Conservation (phyloP, 2,797 vertebrate species). For the Enteromius fasciolatus region DNA sequence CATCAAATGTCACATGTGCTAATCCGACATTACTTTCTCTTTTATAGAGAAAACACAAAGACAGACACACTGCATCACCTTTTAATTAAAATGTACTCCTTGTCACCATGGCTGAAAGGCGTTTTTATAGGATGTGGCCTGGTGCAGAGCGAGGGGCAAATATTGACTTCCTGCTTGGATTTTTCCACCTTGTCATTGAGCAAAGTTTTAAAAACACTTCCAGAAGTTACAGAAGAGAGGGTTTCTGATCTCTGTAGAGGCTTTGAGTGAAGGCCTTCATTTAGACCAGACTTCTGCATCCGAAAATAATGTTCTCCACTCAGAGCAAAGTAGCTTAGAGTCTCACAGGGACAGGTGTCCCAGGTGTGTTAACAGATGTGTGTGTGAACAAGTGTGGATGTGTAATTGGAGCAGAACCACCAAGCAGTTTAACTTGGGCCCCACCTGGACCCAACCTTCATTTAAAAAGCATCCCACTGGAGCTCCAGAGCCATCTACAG, state of each 20-base stretch:
- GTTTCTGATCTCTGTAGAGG: neutral
- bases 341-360: conserved; percentile 31
- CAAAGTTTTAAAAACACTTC: conserved; percentile 41
- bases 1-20: conserved; percentile 20
- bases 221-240: neutral
- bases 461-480: conserved; percentile 56
- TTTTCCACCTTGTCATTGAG: conserved; percentile 3
- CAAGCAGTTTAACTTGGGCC: conserved; percentile 48
- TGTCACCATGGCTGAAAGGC: neutral
- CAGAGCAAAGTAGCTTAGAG: conserved; percentile 37
- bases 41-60: conserved; percentile 9
- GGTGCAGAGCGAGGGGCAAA: conserved; percentile 42
- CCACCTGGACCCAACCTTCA: conserved; percentile 57
- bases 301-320: conserved; percentile 22
- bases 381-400: conserved; percentile 51
- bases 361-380: conserved; percentile 58
- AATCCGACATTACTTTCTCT: conserved; percentile 8
- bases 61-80: conserved; percentile 32
- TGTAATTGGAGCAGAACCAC: conserved; percentile 65
- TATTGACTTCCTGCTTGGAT: conserved; percentile 50
- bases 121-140: conserved; percentile 3
- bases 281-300: conserved; percentile 8
- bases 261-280: conserved; percentile 9
- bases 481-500: conserved; percentile 39
- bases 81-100: conserved; percentile 42